Base-by-base conservation (phyloP, 2,113 vertebrate genomes). In the Ceuthmochares aereus region DNA sequence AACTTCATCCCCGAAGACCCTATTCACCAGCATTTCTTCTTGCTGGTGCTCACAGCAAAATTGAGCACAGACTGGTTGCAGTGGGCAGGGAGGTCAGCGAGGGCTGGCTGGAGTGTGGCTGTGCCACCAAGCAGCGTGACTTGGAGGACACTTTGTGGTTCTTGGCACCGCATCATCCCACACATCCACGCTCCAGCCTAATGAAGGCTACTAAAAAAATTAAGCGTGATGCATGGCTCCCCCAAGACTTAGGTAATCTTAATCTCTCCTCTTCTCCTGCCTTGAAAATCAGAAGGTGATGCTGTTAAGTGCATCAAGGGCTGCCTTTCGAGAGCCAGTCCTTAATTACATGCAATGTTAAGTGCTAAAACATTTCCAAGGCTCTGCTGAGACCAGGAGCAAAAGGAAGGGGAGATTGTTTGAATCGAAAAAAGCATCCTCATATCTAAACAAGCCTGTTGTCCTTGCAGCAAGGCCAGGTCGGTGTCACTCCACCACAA, bases 11-110 rank as follows among this genome's bases (percentile, higher is more conserved):
- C 66, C 64, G 4, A 49, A 91, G 84, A 27, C 43, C 6, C 34
- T 5, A 1, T 40, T 79, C 2, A 0, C 34, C 2, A 0, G 56
- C 47, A 1, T 40, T 52, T 19, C 64, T 27, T 20, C 56, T 23
- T 4, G 0, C 36, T 8, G 6, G n/a, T 5, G 58, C 51, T 37
- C 25, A n/a, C 55, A 77, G 55, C 26, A 14, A 3, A 26, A 34
- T 7, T 8, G 25, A 17, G 2, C 25, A 15, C 3, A 18, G 47
- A 80, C 73, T 40, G 59, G 42, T 32, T 37, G 59, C 23, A 87
- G 59, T 2, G 0, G 51, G 56, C 26, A 83, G 72, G 42, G 34
- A n/a, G 2, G 34, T 19, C 37, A 12, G 14, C 0, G 4, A 40
- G 59, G 27, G 25, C 21, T 43, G 40, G 82, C n/a, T 68, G 88